Evolutionary conservation across 2,113 vertebrate genomes (phyloP), one percentile per base, ranked within the genome.

Genomic region (Columbina picui): DNA sequence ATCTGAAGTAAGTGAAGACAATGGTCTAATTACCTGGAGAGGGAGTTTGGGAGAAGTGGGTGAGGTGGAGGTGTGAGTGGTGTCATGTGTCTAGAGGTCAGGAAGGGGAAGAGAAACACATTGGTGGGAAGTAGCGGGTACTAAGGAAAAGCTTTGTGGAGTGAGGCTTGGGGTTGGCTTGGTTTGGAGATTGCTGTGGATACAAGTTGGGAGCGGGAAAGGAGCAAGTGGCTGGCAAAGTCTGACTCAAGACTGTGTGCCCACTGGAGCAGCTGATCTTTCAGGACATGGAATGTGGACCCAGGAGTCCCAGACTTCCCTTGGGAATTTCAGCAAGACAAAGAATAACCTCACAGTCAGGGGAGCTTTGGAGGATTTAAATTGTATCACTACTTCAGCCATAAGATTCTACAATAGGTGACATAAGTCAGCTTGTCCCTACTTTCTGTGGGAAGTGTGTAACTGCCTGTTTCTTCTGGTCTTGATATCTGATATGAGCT

Each of bases 1-100:
- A 87, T 83, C 76, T 84, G 64, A 39, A 69, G 41, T 63, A 56
- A 90, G 73, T 84, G 82, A 84, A 93, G 93, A 89, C 80, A 94
- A 90, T 38, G 60, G 41, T 78, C 74, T 96, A 89, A 96, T 96
- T 85, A 95, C 90, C 67, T 94, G 82, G 50, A 49, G 86, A 84
- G 91, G 94, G 90, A 87, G 80, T 90, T 78, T 84, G 64, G 69
- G 80, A 94, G 67, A 79, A 53, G 61, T 68, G 60, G 27, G 9
- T 34, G 87, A 89, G 61, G 75, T 77, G 67, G 63, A 91, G 84
- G 89, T 91, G 91, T 91, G 76, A 94, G 87, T 19, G 41, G 14
- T 73, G 63, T 86, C 83, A 61, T 70, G 75, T 84, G 43, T 83
- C 53, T 14, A 6, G 82, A 96, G 90, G 47, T 89, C 55, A 67